A percentile compares a stretch with the other conserved stretches of the same genome.
Conservation (phyloP, 2,113 vertebrate genomes). For the Peromyscus californicus region DNA sequence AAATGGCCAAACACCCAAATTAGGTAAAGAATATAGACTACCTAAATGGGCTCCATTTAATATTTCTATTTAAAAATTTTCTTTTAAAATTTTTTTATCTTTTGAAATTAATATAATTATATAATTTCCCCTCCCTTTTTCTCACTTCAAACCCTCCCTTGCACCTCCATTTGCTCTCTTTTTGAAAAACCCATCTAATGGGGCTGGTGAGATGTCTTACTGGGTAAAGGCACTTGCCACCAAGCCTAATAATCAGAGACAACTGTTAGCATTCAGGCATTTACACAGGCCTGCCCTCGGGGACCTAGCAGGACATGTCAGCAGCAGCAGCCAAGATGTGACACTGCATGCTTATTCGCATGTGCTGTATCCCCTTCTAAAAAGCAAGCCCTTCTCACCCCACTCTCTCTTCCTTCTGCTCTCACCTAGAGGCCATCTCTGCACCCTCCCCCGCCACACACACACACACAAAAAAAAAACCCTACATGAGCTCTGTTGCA, state of each 20-base stretch:
- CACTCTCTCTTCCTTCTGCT: not conserved
- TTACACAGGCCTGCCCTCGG: not conserved
- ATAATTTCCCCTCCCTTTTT: not conserved
- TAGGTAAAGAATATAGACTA: not conserved
- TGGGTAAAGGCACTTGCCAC: not conserved
- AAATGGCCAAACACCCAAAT: not conserved
- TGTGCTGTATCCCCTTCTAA: not conserved
- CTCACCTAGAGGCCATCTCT: too few relatives aligned
- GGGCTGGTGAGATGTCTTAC: not conserved
- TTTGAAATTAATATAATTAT: not conserved
- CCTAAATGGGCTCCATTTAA: not conserved
- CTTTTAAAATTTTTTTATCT: not conserved
- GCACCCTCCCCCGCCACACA: not conserved
- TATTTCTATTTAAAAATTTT: not conserved
- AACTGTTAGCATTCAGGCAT: not conserved
- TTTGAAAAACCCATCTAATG: not conserved
- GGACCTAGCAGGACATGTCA: not conserved
- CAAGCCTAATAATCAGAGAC: not conserved
- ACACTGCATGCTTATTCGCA: too few relatives aligned
- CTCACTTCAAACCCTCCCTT: not conserved
- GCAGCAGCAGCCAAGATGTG: not conserved
- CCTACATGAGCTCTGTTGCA: not conserved
- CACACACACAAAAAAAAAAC: not conserved
- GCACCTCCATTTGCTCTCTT: not conserved
- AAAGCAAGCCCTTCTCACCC: not conserved